phyloP scores from a whole-genome alignment of 2,888 invertebrate genomes.

The Thymelicus sylvestris region DNA sequence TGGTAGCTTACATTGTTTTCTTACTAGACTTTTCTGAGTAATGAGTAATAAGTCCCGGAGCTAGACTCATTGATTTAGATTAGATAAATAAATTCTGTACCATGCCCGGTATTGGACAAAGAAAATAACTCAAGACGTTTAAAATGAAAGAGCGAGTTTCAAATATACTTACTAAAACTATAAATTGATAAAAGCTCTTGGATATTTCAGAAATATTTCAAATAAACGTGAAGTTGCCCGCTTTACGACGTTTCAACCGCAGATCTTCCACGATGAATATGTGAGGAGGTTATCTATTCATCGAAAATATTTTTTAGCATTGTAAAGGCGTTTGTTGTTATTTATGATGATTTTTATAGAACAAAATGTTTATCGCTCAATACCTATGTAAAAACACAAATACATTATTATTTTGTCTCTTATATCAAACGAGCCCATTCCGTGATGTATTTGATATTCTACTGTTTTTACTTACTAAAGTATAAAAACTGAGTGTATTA shows the following conservation, averaged over 20 bases:
- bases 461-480: no score
- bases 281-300: background rate
- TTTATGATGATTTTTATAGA: no score
- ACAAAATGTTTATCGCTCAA: no score
- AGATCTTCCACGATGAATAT: conserved; percentile 5
- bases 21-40: background rate
- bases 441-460: no score
- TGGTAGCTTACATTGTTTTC: background rate
- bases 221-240: conserved; percentile 29
- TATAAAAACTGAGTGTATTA: no score
- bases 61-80: conserved; percentile 1
- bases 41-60: background rate
- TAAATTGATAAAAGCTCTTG: conserved; percentile 17
- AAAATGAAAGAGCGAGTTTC: background rate
- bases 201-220: conserved; percentile 14
- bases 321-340: no score
- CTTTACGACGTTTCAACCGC: conserved; percentile 18
- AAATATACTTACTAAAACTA: conserved; percentile 7
- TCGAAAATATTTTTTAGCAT: background rate
- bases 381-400: no score
- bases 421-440: no score
- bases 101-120: conserved; percentile 3
- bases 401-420: no score
- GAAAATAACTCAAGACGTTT: conserved; percentile 2
- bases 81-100: conserved; percentile 4